Conservation (phyloP, 2,888 invertebrate species). For the Hedya salicella region DNA sequence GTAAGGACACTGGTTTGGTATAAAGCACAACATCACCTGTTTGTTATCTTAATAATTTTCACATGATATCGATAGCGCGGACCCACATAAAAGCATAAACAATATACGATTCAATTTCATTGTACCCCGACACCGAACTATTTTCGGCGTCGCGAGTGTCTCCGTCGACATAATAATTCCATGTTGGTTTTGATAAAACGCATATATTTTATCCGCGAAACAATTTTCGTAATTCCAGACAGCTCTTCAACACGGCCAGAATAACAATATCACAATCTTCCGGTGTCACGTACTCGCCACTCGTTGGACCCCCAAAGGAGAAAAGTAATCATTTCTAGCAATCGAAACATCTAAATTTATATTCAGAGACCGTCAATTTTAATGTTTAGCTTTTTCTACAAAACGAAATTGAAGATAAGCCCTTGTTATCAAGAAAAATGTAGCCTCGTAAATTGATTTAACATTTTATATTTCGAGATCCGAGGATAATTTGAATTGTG, state of each 20-base stretch:
- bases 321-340: conserved; percentile 79
- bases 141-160: conserved; percentile 16
- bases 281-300: conserved; percentile 76
- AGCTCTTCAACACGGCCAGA: conserved; percentile 76
- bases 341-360: conserved; percentile 76
- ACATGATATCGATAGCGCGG: background rate
- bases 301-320: conserved; percentile 72
- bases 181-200: conserved; percentile 62
- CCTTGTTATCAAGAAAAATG: conserved; percentile 46
- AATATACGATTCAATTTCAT: conserved; percentile 26
- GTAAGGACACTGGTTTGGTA: too few relatives aligned
- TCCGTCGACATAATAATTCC: conserved; percentile 37
- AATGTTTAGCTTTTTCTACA: conserved; percentile 64
- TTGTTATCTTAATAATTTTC: background rate
- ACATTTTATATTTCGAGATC: conserved; percentile 30
- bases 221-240: conserved; percentile 78
- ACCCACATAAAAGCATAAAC: conserved; percentile 13
- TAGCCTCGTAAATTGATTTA: conserved; percentile 38
- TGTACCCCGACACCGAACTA: conserved; percentile 16
- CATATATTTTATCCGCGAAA: conserved; percentile 71
- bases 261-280: conserved; percentile 82
- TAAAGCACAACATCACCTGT: too few relatives aligned
- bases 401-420: conserved; percentile 57
- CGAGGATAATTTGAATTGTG: conserved; percentile 27
- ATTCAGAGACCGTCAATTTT: conserved; percentile 74